Conservation (phyloP, 2,888 invertebrate species). For the Pachycephus smyrnensis region DNA sequence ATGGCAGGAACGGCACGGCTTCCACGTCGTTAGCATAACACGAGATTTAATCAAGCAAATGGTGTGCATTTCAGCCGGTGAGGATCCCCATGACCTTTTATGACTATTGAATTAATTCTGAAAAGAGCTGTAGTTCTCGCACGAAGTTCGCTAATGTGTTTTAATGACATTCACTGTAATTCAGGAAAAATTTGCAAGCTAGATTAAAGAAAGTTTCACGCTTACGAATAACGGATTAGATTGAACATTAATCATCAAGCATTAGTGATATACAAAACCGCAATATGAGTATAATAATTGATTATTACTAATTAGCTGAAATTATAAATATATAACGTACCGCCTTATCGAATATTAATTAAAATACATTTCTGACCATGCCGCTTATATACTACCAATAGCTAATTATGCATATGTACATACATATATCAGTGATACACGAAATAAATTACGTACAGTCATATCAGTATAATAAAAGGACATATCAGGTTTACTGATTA, state of each 20-base stretch:
- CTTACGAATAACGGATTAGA: neutral
- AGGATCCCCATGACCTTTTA: neutral
- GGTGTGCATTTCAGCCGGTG: neutral
- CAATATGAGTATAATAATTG: neutral
- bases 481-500: neutral
- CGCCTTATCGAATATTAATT: neutral
- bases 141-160: neutral
- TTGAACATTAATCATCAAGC: neutral
- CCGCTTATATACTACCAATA: neutral
- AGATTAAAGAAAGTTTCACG: neutral
- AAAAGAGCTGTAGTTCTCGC: neutral
- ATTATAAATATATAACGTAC: neutral
- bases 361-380: neutral
- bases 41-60: slow-evolving; percentile 4
- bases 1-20: neutral
- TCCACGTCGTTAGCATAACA: neutral
- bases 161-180: neutral
- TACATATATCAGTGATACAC: neutral
- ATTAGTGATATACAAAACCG: neutral
- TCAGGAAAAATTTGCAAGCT: neutral
- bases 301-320: neutral
- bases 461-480: neutral
- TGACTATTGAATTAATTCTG: neutral
- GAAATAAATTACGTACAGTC: neutral
- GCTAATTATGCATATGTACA: neutral